phyloP scores from a whole-genome alignment of 64 coral and sea anemone genomes.

The Porites australiensis region DNA sequence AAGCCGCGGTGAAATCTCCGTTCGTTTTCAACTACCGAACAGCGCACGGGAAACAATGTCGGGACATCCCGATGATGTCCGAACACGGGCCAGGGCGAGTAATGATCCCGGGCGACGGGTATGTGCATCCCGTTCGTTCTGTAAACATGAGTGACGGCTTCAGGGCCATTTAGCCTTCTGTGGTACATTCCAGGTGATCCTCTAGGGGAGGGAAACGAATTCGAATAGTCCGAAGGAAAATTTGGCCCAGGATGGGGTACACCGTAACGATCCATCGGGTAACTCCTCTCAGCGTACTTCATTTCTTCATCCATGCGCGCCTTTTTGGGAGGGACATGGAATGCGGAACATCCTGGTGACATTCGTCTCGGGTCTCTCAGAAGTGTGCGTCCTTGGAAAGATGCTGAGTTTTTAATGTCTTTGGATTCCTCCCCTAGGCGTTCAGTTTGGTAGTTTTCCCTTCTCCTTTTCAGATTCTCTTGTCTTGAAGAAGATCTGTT shows the following conservation, averaged over 20 bases:
- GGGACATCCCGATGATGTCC: constrained; percentile 65
- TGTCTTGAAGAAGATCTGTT: constrained; percentile 20
- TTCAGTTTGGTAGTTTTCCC: constrained; percentile 21
- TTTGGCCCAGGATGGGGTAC: constrained; percentile 25
- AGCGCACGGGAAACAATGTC: constrained; percentile 66
- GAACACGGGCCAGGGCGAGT: constrained; percentile 33
- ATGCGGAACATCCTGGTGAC: constrained; percentile 43
- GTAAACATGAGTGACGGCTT: constrained; percentile 39
- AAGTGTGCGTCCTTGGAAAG: constrained; percentile 59
- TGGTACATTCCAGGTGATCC: constrained; percentile 24
- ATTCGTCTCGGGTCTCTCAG: constrained; percentile 34
- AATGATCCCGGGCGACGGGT: constrained; percentile 42
- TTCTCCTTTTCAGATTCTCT: constrained; percentile 46
- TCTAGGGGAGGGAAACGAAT: constrained; percentile 21
- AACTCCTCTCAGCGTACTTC: constrained; percentile 25
- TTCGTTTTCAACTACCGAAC: constrained; percentile 58
- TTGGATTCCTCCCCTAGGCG: constrained; percentile 35
- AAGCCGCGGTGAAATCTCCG: constrained; percentile 19
- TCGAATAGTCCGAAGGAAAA: constrained; percentile 35
- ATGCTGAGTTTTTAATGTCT: not conserved
- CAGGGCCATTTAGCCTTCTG: not conserved
- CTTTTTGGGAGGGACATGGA: constrained; percentile 75
- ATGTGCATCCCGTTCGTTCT: constrained; percentile 29
- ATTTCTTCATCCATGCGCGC: constrained; percentile 43
- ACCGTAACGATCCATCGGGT: constrained; percentile 31